These are phyloP conservation scores for Atractosteus spatula DNA, from an alignment of 2,113 vertebrate species.

Conservation along the genomic window DNA sequence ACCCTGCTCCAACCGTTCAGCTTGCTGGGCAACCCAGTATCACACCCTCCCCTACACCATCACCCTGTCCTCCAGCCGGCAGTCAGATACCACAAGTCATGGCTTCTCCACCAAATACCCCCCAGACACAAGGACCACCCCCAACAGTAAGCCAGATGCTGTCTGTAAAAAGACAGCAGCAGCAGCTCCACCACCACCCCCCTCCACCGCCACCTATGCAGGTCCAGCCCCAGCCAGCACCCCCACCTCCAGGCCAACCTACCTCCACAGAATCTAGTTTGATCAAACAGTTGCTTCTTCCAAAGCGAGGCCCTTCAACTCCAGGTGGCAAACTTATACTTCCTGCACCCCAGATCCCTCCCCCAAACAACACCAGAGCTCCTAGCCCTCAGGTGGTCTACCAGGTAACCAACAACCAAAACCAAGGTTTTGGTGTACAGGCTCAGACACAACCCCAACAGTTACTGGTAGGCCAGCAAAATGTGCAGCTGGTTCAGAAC, in stretches of 20 bases:
- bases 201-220: constrained; percentile 71
- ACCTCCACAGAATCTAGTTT: constrained; percentile 93
- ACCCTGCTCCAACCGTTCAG: constrained; percentile 87
- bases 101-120: constrained; percentile 65
- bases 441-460: constrained; percentile 78
- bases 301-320: constrained; percentile 93
- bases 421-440: constrained; percentile 76
- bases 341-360: constrained; percentile 93
- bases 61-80: constrained; percentile 66
- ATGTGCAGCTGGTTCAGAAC: constrained; percentile 89
- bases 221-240: constrained; percentile 68
- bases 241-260: constrained; percentile 69
- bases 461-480: constrained; percentile 81
- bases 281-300: constrained; percentile 98
- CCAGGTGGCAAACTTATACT: constrained; percentile 97
- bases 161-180: constrained; percentile 87
- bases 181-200: constrained; percentile 58
- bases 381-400: constrained; percentile 91
- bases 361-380: constrained; percentile 82
- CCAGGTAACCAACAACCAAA: constrained; percentile 84
- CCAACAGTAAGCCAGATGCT: constrained; percentile 89
- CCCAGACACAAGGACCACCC: constrained; percentile 80
- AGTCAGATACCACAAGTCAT: constrained; percentile 70
- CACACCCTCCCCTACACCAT: constrained; percentile 73
- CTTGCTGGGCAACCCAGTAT: constrained; percentile 79